phyloP scores from a whole-genome alignment of 2,888 invertebrate species.

The Litoditis marina region DNA sequence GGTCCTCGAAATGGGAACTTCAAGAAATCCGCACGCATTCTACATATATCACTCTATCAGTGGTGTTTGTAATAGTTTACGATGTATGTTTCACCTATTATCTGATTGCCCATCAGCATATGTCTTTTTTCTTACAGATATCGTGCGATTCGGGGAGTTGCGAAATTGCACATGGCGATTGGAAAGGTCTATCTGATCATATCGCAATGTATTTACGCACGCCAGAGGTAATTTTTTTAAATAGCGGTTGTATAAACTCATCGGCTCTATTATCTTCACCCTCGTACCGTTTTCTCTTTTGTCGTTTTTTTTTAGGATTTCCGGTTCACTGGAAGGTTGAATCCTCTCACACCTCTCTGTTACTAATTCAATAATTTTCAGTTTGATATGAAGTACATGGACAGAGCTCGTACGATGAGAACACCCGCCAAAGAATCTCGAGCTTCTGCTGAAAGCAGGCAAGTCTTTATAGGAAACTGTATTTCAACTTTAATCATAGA shows the following conservation, averaged over 20 bases:
- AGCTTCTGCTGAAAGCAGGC: neutral
- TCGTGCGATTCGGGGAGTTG: conserved; percentile 1
- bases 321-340: too few species aligned
- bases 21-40: too few species aligned
- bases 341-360: too few species aligned
- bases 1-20: neutral
- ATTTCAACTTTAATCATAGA: too few species aligned
- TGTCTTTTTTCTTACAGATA: conserved; percentile 11
- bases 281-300: too few species aligned
- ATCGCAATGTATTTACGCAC: conserved; percentile 28
- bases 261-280: too few species aligned
- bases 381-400: conserved; percentile 1
- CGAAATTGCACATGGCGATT: conserved; percentile 19
- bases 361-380: too few species aligned
- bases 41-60: too few species aligned
- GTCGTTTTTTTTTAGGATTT: too few species aligned
- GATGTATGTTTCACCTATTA: neutral
- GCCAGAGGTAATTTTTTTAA: conserved; percentile 12
- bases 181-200: conserved; percentile 24
- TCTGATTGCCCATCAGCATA: neutral
- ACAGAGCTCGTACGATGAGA: neutral
- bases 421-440: neutral
- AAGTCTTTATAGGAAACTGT: neutral
- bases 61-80: too few species aligned
- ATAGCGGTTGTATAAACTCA: too few species aligned